A percentile compares a stretch with the other conserved stretches of the same genome.
These are phyloP conservation scores for Rhynchonycteris naso DNA, from an alignment of 2,797 vertebrate species.

Conservation along the genomic window DNA sequence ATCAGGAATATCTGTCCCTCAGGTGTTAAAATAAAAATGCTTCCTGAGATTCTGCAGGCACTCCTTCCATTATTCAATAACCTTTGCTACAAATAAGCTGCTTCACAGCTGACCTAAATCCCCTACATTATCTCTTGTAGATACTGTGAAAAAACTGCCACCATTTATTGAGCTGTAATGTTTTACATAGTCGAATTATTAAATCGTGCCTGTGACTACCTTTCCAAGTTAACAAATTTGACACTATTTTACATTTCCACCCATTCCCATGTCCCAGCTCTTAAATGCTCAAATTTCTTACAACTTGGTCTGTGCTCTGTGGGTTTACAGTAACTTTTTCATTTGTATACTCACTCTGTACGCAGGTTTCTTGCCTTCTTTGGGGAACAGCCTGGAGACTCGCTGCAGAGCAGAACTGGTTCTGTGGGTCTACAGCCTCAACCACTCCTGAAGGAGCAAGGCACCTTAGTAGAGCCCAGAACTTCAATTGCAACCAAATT, in stretches of 20 bases:
- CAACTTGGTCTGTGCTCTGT: neutral
- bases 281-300: neutral
- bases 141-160: fast-evolving
- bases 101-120: neutral
- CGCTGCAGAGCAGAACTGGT: neutral
- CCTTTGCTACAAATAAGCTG: slow-evolving; percentile 29
- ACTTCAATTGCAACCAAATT: neutral
- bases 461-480: neutral
- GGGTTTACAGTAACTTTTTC: neutral
- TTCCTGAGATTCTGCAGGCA: neutral
- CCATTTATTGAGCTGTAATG: neutral
- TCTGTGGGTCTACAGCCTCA: too few species aligned
- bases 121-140: neutral
- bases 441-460: neutral
- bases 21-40: slow-evolving; percentile 10
- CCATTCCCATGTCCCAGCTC: neutral
- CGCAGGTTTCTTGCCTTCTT: neutral
- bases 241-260: neutral
- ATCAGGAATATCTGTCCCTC: slow-evolving; percentile 9
- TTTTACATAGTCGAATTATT: neutral
- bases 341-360: neutral
- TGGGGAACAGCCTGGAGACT: neutral
- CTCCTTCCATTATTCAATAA: slow-evolving; percentile 9
- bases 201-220: neutral
- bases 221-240: neutral